These are phyloP conservation scores for Echinops telfairi DNA, from an alignment of 2,113 vertebrate species.

Conservation along the genomic window DNA sequence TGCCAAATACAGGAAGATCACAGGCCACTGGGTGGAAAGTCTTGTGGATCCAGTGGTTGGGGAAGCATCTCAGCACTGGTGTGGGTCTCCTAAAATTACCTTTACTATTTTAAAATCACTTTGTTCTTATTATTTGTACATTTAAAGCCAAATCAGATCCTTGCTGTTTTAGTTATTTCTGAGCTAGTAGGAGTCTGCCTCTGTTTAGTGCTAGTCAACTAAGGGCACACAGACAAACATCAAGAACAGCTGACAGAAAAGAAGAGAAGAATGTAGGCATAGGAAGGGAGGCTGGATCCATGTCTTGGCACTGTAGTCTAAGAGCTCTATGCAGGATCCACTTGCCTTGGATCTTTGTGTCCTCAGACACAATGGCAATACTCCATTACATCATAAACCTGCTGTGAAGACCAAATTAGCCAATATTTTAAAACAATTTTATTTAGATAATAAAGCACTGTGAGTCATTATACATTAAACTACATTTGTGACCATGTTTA, in stretches of 20 bases:
- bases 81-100: not conserved
- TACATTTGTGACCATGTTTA: not conserved
- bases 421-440: not conserved
- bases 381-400: not conserved
- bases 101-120: not conserved
- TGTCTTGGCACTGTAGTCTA: not conserved
- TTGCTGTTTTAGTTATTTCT: not conserved
- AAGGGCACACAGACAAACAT: not conserved
- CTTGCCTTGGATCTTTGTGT: not conserved
- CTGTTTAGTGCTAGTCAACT: slow-evolving; percentile 29
- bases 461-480: not conserved
- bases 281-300: not conserved
- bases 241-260: not conserved
- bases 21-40: too few species aligned
- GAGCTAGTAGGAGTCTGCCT: not conserved
- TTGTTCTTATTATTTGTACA: not conserved
- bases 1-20: too few species aligned
- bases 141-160: slow-evolving; percentile 35
- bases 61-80: too few species aligned
- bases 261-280: not conserved
- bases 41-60: too few species aligned
- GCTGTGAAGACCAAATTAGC: not conserved
- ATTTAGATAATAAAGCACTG: not conserved
- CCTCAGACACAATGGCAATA: not conserved
- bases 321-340: not conserved